phyloP scores from a whole-genome alignment of 1,140 invertebrate genomes.

The Drosophila nasuta region DNA sequence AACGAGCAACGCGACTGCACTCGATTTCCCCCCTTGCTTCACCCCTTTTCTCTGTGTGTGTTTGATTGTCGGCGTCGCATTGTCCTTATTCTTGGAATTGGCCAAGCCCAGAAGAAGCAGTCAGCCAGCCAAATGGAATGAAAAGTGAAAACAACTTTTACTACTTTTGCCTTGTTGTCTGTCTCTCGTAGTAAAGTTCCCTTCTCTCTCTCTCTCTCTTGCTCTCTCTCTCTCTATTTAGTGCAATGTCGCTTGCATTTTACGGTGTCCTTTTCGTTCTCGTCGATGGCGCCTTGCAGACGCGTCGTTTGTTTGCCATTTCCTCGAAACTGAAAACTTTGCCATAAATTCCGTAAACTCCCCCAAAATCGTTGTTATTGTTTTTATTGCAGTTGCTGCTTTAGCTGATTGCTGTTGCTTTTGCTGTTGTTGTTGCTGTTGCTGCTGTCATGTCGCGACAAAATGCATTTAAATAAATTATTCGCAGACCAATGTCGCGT shows the following conservation, averaged over 20 bases:
- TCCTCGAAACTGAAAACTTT: slow-evolving; percentile 73
- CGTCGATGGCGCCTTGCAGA: slow-evolving; percentile 61
- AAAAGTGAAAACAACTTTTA: slow-evolving; percentile 84
- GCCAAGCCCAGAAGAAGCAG: slow-evolving; percentile 37
- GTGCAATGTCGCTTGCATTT: slow-evolving; percentile 52
- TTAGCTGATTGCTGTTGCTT: slow-evolving; percentile 32
- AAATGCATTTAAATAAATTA: slow-evolving; percentile 85
- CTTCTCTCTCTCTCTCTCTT: too few species aligned
- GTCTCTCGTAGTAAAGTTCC: slow-evolving; percentile 1
- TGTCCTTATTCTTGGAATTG: slow-evolving; percentile 73
- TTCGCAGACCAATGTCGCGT: slow-evolving; percentile 79
- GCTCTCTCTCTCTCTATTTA: too few species aligned
- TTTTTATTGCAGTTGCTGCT: slow-evolving; percentile 30
- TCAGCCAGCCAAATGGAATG: slow-evolving; percentile 38
- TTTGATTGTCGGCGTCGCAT: slow-evolving; percentile 57
- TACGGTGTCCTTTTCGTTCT: slow-evolving; percentile 37
- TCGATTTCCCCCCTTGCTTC: slow-evolving; percentile 7
- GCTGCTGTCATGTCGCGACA: slow-evolving; percentile 72
- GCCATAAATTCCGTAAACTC: slow-evolving; percentile 68
- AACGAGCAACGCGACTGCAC: slow-evolving; percentile 21
- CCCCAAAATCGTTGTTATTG: slow-evolving; percentile 53
- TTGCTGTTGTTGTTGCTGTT: slow-evolving; percentile 28
- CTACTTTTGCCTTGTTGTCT: slow-evolving; percentile 43
- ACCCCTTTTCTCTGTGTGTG: background rate
- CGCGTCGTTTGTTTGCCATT: slow-evolving; percentile 81